Percentiles rank a stretch among this genome's conserved stretches.
phyloP scores from a whole-genome alignment of 2,888 invertebrate species.

The Cerceris rybyensis region DNA sequence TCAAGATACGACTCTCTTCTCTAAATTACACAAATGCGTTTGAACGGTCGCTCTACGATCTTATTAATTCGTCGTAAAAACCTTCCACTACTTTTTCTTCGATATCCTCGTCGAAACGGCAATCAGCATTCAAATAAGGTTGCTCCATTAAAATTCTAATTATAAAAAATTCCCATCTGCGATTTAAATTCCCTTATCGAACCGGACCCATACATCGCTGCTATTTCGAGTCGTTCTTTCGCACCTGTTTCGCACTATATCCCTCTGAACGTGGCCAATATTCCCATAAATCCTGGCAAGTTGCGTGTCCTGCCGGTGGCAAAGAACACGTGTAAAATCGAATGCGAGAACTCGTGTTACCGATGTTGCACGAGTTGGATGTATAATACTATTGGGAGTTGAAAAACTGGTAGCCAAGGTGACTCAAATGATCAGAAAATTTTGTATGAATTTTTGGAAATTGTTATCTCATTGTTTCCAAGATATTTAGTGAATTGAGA shows the following conservation, averaged over 20 bases:
- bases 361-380: slow-evolving; percentile 29
- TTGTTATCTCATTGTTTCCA: too few species aligned
- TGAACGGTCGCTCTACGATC: too few species aligned
- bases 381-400: slow-evolving; percentile 3
- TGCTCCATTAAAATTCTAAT: neutral
- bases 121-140: neutral
- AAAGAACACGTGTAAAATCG: slow-evolving; percentile 59
- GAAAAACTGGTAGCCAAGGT: too few species aligned
- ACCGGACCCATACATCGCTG: slow-evolving; percentile 9
- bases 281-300: slow-evolving; percentile 49
- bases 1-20: too few species aligned
- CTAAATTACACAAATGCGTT: too few species aligned
- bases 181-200: neutral
- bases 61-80: too few species aligned
- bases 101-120: too few species aligned
- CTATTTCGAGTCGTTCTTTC: slow-evolving; percentile 10
- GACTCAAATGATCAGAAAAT: too few species aligned
- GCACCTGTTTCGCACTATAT: slow-evolving; percentile 38
- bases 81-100: too few species aligned
- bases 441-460: too few species aligned
- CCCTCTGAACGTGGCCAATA: slow-evolving; percentile 24
- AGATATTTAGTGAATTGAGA: too few species aligned
- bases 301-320: slow-evolving; percentile 57
- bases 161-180: neutral
- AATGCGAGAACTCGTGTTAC: slow-evolving; percentile 47